Evolutionary conservation across 2,113 vertebrate genomes (phyloP), one percentile per base, ranked within the genome.

Genomic region (Strix aluco): DNA sequence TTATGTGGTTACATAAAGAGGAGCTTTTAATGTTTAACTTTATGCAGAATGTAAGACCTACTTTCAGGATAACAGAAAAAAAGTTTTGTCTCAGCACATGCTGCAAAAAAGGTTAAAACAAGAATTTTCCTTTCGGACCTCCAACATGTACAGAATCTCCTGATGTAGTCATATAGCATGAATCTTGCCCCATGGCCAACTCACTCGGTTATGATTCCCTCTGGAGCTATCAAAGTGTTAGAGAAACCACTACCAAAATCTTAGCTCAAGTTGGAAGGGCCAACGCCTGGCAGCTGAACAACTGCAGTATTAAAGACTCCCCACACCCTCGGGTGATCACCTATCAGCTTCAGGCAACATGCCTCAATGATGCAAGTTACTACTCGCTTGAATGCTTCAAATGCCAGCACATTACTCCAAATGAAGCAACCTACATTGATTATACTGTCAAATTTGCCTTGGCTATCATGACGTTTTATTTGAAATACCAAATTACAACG

Each of bases 321-420:
- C 21, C n/a, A 18, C 9, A 15, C 29, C 40, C 38, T 59, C 2
- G 1, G 15, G 17, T 9, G 26, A 69, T 46, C 4, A 0, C 21
- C 2, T 38, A 5, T 22, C 25, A 51, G 69, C 55, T 58, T 51
- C 57, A 71, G 36, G 34, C 20, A 3, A 46, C 6, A 27, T 8
- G 8, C 29, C 23, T 70, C 63, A 70, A 62, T 14, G 40, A 25
- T 32, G 15, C 10, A 17, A 63, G 18, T 22, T 55, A 59, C n/a
- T 49, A 15, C n/a, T 65, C 46, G 26, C 77, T 17, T 8, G 21
- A 66, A 49, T 46, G 46, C 29, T 46, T 67, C 20, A 38, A 72
- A 44, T 11, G 22, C 34, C n/a, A 22, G 44, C 26, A 11, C 9
- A 4, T 27, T 51, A 57, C 15, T 36, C 18, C 44, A 74, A 21